Base-by-base conservation (phyloP, 2,888 invertebrate genomes). In the Diarsia rubi region DNA sequence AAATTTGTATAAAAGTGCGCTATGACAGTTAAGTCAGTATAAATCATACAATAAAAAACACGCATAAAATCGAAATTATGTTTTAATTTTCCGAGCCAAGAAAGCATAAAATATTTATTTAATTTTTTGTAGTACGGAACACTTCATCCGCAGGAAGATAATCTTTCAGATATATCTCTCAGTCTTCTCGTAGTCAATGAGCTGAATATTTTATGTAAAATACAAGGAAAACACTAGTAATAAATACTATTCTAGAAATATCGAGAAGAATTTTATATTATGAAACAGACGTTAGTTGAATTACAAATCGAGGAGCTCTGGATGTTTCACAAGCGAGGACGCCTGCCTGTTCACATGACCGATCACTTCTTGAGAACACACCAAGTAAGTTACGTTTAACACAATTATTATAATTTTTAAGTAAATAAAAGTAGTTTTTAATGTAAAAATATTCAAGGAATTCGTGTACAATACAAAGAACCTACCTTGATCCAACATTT, bases 401-500 rank as follows among this genome's bases (percentile, higher is more conserved):
- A n/a, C 42, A n/a, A n/a, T n/a, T 31, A 21, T n/a, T 24, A 16
- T 1, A 49, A 49, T 52, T 57, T 44, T 44, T 0, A 37, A 47
- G 12, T 44, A 8, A 37, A 37, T 37, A 31, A 42, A 21, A 45
- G 1, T n/a, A 11, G 24, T 19, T 45, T 27, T 27, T 42, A 21
- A 24, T 27, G 47, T 16, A 62, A 21, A 54, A 44, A n/a, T 2
- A 2, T 31, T 21, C 31, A 24, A 68, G 14, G 54, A 67, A 65
- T 44, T 9, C 1, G 19, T 66, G 19, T 59, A 45, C 42, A 42
- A 21, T 52, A 14, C n/a, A 37, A 42, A 44, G 31, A 49, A 88
- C 93, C 88, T 92, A 94, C 96, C 95, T 95, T 96, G 96, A 89
- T 97, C 96, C 84, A 97, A 89, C 96, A 96, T 96, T 86, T 96